Evolutionary conservation across 2,888 invertebrate species (phyloP), one percentile per base, ranked within the genome.

Genomic region (Cinara cedri): DNA sequence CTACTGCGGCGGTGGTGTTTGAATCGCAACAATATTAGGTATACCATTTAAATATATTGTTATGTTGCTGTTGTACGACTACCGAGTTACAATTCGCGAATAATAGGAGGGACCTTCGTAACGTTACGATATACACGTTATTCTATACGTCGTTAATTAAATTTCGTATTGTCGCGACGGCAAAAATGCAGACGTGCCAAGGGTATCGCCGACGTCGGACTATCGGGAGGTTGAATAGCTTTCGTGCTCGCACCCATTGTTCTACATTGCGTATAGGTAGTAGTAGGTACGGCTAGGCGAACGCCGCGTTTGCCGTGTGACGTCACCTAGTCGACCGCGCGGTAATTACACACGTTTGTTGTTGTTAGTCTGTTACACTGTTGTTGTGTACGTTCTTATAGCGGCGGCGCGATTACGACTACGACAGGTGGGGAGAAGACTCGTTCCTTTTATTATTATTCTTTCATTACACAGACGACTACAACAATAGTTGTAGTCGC

Each of bases 121-220:
- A 13, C 19, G 9, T 3, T 46, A 19, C 46, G 60, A 34, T 49
- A 24, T 13, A 62, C 19, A 19, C 46, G 19, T 63, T 19, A 19
- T 14, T 13, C n/a, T 19, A n/a, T 19, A 26, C 21, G 24, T n/a
- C 13, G 19, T 46, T 72, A 49, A 72, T 60, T 60, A 60, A 16
- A 60, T 49, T 60, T 72, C 60, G 44, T 19, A 46, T 72, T 60
- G 60, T 60, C 26, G n/a, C 44, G 46, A 72, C 46, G 72, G 72
- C 72, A 49, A 60, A 72, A 60, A 34, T 3, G 46, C 63, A 63
- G 51, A 51, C 63, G 74, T 62, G 72, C 62, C 72, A 72, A 72
- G 72, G 72, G 21, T 72, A 72, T 51, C n/a, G 44, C 1, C 42
- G 19, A 6, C 66, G 34, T 19, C 34, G 42, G 11, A 16, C 11